Evolutionary conservation across 2,888 invertebrate genomes (phyloP), one percentile per base, ranked within the genome.

Genomic region (Eupithecia centaureata): DNA sequence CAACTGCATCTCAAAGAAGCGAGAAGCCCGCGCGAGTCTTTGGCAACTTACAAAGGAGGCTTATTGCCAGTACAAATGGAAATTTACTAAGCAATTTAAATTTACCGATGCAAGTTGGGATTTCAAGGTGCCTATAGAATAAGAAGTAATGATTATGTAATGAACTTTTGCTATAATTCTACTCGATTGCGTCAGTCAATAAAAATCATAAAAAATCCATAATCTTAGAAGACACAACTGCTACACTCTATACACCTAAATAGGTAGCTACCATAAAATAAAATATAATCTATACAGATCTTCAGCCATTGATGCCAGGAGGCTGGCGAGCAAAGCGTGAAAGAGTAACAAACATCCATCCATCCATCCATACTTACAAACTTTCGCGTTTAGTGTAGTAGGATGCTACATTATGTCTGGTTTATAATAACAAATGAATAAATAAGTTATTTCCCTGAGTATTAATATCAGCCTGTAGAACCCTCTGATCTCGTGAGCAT

Each of bases 1-100:
- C 86, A 86, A 86, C 80, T 83, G 83, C 79, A 77, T 71, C 84
- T 91, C 91, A 90, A 90, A 91, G 91, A 65, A 62, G 59, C 52
- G 65, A 79, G 90, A 89, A 90, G 86, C 88, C 87, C 73, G 70
- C 74, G 87, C 84, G 78, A 81, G 81, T 80, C 79, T 76, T 77
- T 78, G 70, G 71, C 76, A 80, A 82, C 76, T 83, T 84, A 86
- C 84, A 88, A 88, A 88, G 88, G 74, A 56, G 66, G 74, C 79
- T 78, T 79, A 76, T 78, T 76, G 72, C 72, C 75, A 75, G 75
- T 76, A 74, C 72, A 65, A 68, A 70, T 68, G 63, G 63, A 68
- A 74, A 75, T 73, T 75, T 73, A 74, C 68, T 73, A 79, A 78
- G 66, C 76, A 79, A 84, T 83, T 78, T 76, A 74, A 75, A 76